A percentile compares a stretch with the other conserved stretches of the same genome.
These are phyloP conservation scores for Toxotes jaculatrix DNA, from an alignment of 2,113 vertebrate species.

Conservation along the genomic window DNA sequence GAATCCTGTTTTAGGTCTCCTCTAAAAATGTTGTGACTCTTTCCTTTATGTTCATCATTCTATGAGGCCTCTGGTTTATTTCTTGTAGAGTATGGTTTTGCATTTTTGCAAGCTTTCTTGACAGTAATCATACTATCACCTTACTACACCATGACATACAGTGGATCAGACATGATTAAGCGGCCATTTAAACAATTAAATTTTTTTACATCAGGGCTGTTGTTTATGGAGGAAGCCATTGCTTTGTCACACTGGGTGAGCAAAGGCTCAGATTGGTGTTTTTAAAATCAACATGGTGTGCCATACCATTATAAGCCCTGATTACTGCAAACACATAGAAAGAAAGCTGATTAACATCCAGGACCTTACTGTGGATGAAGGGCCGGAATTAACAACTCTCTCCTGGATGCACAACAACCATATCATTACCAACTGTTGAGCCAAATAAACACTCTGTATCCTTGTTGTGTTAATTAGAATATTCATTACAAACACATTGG, in stretches of 20 bases:
- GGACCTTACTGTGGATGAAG: constrained; percentile 9
- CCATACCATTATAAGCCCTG: not conserved
- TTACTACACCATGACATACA: not conserved
- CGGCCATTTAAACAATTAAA: not conserved
- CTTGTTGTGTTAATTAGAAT: not conserved
- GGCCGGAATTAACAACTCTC: constrained; percentile 14
- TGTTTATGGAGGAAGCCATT: not conserved
- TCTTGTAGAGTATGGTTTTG: not conserved
- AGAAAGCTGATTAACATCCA: constrained; percentile 51
- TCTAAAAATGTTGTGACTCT: not conserved
- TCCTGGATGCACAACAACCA: not conserved
- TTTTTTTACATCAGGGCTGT: not conserved
- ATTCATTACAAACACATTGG: not conserved
- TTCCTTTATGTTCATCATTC: not conserved
- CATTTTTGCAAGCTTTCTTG: not conserved
- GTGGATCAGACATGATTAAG: not conserved
- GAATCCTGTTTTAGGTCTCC: not conserved
- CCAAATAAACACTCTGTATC: not conserved
- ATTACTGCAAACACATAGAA: constrained; percentile 18
- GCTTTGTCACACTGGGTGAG: not conserved
- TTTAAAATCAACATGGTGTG: constrained; percentile 27
- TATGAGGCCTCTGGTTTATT: not conserved
- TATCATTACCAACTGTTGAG: not conserved
- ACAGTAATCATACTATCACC: not conserved
- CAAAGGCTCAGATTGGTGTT: constrained; percentile 25